These are phyloP conservation scores for Xanthia icteritia DNA, from an alignment of 2,888 invertebrate species.

Conservation along the genomic window DNA sequence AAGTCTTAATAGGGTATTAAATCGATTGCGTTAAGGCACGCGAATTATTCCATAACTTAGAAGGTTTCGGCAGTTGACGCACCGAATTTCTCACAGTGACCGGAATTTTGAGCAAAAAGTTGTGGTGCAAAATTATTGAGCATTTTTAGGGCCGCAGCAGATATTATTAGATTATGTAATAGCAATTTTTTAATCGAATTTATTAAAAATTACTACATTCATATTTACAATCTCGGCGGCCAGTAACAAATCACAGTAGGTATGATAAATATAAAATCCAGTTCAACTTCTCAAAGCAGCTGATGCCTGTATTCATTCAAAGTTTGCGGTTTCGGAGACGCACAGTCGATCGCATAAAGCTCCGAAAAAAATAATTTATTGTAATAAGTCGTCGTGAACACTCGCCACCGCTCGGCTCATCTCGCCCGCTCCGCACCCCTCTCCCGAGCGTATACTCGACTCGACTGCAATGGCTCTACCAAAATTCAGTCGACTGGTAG, in stretches of 20 bases:
- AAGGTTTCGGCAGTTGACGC: conserved; percentile 71
- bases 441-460: conserved; percentile 84
- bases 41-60: conserved; percentile 75
- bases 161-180: not conserved
- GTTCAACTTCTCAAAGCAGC: conserved; percentile 69
- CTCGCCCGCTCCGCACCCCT: conserved; percentile 82
- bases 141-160: conserved; percentile 13
- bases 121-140: conserved; percentile 21
- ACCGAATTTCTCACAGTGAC: conserved; percentile 69
- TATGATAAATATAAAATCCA: conserved; percentile 55
- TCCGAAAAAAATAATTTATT: conserved; percentile 89
- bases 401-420: conserved; percentile 89
- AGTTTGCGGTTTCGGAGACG: conserved; percentile 81
- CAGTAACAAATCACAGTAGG: conserved; percentile 24
- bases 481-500: conserved; percentile 87
- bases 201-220: not conserved
- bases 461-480: conserved; percentile 86
- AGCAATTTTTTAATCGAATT: not conserved
- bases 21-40: conserved; percentile 71
- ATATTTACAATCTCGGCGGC: not conserved
- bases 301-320: conserved; percentile 83
- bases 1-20: conserved; percentile 73
- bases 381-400: conserved; percentile 89
- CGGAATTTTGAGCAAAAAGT: conserved; percentile 65
- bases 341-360: conserved; percentile 85